Percentiles rank a stretch among this genome's conserved stretches.
Conservation (phyloP, 2,797 vertebrate species). For the Melanotaenia maccullochi region DNA sequence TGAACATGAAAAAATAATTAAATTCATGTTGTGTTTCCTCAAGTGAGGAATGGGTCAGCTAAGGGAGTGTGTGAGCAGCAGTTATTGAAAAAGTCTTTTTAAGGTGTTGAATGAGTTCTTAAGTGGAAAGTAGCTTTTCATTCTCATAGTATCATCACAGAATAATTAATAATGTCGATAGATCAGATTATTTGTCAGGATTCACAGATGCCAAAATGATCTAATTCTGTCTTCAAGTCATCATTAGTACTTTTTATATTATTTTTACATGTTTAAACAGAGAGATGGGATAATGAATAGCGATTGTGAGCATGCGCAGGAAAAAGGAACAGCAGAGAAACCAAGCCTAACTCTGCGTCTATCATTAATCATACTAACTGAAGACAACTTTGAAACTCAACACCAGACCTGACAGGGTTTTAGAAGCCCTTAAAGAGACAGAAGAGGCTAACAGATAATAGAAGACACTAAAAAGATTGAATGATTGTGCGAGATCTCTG, state of each 20-base stretch:
- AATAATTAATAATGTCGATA: neutral
- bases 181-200: neutral
- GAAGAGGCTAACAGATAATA: conserved; percentile 34
- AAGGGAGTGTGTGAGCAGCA: neutral
- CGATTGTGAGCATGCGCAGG: conserved; percentile 7
- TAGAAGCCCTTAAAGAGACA: conserved; percentile 51
- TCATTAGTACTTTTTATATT: neutral
- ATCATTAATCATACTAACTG: conserved; percentile 67
- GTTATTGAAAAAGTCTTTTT: neutral
- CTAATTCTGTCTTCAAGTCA: neutral
- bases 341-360: conserved; percentile 23
- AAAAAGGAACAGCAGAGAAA: conserved; percentile 26
- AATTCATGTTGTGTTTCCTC: conserved; percentile 34
- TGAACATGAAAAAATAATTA: conserved; percentile 55
- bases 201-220: neutral
- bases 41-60: conserved; percentile 17
- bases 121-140: neutral
- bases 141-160: neutral
- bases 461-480: conserved; percentile 23
- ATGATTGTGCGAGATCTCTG: neutral
- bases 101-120: neutral
- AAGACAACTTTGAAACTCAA: conserved; percentile 73
- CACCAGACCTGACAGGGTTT: conserved; percentile 56
- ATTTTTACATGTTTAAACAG: conserved; percentile 18
- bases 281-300: conserved; percentile 11